A percentile compares a stretch with the other conserved stretches of the same genome.
phyloP scores from a whole-genome alignment of 2,888 invertebrate genomes.

The Acanthopleura granulata region DNA sequence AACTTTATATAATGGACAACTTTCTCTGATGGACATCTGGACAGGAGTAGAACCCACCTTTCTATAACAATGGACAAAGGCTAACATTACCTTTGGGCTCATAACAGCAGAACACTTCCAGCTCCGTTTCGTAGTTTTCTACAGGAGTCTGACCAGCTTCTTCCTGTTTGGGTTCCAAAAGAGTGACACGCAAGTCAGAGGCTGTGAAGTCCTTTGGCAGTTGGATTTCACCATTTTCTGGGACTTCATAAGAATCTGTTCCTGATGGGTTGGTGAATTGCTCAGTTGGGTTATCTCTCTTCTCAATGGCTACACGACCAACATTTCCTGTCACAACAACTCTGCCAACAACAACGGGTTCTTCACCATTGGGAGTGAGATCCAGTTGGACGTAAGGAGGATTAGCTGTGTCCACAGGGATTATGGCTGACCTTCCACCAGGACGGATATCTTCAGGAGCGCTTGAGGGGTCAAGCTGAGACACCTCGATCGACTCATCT shows the following conservation, averaged over 20 bases:
- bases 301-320: not conserved
- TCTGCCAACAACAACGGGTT: not conserved
- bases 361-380: conserved; percentile 7
- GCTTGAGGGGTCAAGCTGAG: not conserved
- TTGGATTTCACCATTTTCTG: conserved; percentile 7
- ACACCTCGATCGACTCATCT: not conserved
- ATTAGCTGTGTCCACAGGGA: not conserved
- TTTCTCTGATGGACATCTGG: no score
- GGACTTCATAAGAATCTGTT: not conserved
- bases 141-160: not conserved
- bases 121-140: not conserved
- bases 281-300: not conserved
- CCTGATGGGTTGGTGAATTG: not conserved
- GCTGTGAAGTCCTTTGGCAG: not conserved
- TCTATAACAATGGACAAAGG: no score
- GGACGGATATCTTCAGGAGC: conserved; percentile 13
- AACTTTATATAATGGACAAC: no score
- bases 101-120: conserved; percentile 7
- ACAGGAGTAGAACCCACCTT: no score
- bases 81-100: not conserved
- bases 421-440: not conserved
- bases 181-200: not conserved
- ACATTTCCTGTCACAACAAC: not conserved
- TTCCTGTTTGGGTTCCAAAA: not conserved
- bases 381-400: not conserved